Base-by-base conservation (phyloP, 2,888 invertebrate genomes). In the Drosophila ochracea region DNA sequence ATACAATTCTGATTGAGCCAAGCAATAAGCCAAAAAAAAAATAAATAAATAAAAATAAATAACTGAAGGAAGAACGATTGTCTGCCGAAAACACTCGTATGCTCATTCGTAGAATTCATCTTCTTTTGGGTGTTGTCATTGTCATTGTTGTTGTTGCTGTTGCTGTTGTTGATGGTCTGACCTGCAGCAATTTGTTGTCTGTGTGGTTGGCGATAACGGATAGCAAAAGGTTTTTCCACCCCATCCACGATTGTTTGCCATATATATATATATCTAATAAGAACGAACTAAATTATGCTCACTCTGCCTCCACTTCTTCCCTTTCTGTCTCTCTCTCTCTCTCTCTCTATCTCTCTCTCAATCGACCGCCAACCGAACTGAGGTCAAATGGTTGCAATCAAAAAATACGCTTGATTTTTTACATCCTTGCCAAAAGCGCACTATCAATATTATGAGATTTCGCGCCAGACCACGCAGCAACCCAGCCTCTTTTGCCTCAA, bases 371-470 rank as follows among this genome's bases (percentile, higher is more conserved):
- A 50, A 61, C 50, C 50, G 47, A 13, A 37, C 60, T 73, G 68
- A 68, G 78, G 68, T 78, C 71, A 77, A 76, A 84, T 84, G 72
- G 72, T 54, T 58, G 76, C 83, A 88, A 78, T 88, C 83, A 82
- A 82, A 85, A 82, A 80, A 76, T 75, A 72, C 84, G 64, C 79
- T 77, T 79, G 84, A 86, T 75, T 81, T 68, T 77, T 70, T 78
- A 84, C 64, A 68, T 64, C 71, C 69, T 74, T 57, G 63, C 66
- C 73, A 67, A 77, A 70, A 72, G 65, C 64, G 59, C 74, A 75
- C 87, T 82, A 86, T 85, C 83, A 83, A 90, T 90, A 83, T 88
- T 88, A 85, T 90, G 90, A 88, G 85, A 85, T 90, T 85, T 90
- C 69, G 70, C 70, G 55, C 47, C 66, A 21, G 47, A 25, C 21